phyloP scores from a whole-genome alignment of 2,113 vertebrate species.

The Sclerurus mexicanus region DNA sequence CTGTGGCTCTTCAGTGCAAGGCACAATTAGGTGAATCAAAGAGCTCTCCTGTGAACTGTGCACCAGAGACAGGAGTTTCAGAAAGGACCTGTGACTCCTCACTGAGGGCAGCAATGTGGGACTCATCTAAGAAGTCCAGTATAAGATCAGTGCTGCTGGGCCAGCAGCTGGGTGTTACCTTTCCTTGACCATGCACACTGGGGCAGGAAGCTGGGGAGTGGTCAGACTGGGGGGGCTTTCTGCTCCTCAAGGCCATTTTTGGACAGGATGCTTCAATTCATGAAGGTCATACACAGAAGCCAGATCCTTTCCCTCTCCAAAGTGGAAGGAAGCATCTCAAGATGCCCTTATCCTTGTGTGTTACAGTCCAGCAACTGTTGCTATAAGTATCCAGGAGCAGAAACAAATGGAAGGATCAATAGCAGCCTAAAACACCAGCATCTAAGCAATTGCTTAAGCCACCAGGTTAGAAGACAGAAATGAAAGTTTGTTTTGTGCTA shows the following conservation, averaged over 20 bases:
- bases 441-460: neutral
- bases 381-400: neutral
- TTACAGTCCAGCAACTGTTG: neutral
- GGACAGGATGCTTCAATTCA: neutral
- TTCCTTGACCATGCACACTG: accelerated
- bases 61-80: neutral
- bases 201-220: neutral
- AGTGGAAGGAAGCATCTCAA: neutral
- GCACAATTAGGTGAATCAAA: neutral
- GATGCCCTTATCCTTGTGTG: neutral
- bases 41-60: neutral
- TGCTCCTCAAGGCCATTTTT: neutral
- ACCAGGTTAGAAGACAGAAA: neutral
- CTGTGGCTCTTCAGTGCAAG: neutral
- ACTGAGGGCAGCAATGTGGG: neutral
- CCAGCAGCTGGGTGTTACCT: accelerated
- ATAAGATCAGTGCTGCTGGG: neutral
- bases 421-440: neutral
- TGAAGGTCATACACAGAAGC: neutral
- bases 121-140: neutral
- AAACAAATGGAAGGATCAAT: neutral
- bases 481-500: neutral
- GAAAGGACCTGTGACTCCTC: neutral
- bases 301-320: neutral
- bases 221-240: neutral